Evolutionary conservation across 2,113 vertebrate genomes (phyloP).

Genomic region (Dunckerocampus dactyliophorus): DNA sequence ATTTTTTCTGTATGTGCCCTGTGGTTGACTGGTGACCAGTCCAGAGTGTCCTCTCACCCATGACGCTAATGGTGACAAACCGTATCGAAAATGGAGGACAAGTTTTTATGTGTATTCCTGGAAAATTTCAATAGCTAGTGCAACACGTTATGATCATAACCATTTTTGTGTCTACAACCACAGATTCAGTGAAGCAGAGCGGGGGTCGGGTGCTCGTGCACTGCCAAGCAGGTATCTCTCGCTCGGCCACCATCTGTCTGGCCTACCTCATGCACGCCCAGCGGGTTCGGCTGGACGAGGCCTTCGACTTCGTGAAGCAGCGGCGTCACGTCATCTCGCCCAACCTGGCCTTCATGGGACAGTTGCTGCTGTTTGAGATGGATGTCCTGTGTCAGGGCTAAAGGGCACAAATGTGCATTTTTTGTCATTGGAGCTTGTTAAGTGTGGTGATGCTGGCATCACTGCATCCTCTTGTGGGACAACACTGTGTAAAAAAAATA

Average conservation of each 20-base stretch:
- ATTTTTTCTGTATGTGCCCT: too few species aligned
- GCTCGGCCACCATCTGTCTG: constrained; percentile 78
- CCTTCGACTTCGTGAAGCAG: constrained; percentile 77
- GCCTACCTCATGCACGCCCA: constrained; percentile 75
- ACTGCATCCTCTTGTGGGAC: constrained; percentile 10
- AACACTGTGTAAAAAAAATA: constrained; percentile 44
- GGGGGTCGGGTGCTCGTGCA: constrained; percentile 76
- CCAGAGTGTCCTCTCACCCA: too few species aligned
- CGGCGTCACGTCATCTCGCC: constrained; percentile 74
- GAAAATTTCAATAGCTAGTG: neutral
- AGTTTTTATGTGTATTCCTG: neutral
- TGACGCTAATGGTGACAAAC: too few species aligned
- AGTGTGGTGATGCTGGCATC: constrained; percentile 7
- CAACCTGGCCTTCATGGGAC: constrained; percentile 78
- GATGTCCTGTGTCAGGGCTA: constrained; percentile 70
- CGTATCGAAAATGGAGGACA: too few species aligned
- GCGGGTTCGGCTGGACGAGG: constrained; percentile 71
- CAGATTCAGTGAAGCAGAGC: constrained; percentile 72
- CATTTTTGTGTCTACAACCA: constrained; percentile 11
- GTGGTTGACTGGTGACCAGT: too few species aligned
- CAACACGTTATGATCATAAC: constrained; percentile 6
- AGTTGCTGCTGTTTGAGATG: constrained; percentile 77
- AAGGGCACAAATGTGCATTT: neutral
- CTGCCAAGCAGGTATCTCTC: constrained; percentile 77
- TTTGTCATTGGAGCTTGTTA: neutral